phyloP scores from a whole-genome alignment of 2,888 invertebrate species.

The Serrognathus titanus region DNA sequence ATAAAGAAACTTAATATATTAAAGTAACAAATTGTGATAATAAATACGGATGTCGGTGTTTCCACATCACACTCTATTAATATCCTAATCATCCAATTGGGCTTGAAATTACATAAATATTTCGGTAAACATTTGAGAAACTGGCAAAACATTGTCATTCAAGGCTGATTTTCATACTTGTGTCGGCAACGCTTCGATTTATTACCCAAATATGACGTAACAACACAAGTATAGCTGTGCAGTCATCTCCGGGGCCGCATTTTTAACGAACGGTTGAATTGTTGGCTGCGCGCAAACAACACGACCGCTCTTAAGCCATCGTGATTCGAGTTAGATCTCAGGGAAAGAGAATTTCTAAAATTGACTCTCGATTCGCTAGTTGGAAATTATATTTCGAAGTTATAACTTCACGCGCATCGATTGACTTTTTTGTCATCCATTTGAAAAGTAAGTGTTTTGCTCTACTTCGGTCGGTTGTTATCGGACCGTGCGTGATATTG shows the following conservation, averaged over 20 bases:
- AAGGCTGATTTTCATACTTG: slow-evolving; percentile 5
- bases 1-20: background rate
- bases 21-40: background rate
- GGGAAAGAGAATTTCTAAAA: slow-evolving; percentile 4
- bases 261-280: slow-evolving; percentile 16
- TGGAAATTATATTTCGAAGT: slow-evolving; percentile 12
- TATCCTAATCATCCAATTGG: too few relatives aligned
- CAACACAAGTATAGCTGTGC: slow-evolving; percentile 33
- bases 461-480: too few relatives aligned
- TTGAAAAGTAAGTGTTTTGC: too few relatives aligned
- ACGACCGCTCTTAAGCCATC: background rate
- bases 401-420: slow-evolving; percentile 11
- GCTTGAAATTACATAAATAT: slow-evolving; percentile 14
- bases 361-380: slow-evolving; percentile 13
- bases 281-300: slow-evolving; percentile 11
- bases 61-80: too few relatives aligned
- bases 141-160: slow-evolving; percentile 6
- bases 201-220: slow-evolving; percentile 33
- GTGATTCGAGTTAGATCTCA: too few relatives aligned
- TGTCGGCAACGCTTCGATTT: slow-evolving; percentile 3
- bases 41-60: too few relatives aligned
- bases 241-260: slow-evolving; percentile 28
- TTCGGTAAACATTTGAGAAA: slow-evolving; percentile 8
- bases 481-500: too few relatives aligned
- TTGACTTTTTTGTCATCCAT: too few relatives aligned